Percentiles rank a stretch among this genome's conserved stretches.
Conservation (phyloP, 1,140 invertebrate genomes). For the Phenacoccus solenopsis region DNA sequence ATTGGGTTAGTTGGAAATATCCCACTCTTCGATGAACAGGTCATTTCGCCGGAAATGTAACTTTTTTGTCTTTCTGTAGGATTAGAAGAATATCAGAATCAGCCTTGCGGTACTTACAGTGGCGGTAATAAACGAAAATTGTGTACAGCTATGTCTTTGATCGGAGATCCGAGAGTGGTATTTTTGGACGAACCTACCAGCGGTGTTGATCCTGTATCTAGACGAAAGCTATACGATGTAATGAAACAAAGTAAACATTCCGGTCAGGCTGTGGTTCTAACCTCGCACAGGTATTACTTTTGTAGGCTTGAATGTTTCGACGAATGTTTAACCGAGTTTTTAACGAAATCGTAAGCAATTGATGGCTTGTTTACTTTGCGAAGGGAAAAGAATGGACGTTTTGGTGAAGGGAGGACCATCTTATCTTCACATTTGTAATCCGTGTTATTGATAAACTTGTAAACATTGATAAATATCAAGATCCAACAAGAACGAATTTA, state of each 20-base stretch:
- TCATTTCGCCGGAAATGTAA: too few species aligned
- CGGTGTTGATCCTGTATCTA: conserved; percentile 63
- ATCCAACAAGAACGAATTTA: too few species aligned
- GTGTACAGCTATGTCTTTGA: conserved; percentile 80
- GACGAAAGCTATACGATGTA: conserved; percentile 61
- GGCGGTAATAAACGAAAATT: conserved; percentile 92
- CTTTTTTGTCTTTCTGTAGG: not conserved
- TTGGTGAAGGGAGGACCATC: too few species aligned
- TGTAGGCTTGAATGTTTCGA: too few species aligned
- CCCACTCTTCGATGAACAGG: conserved; percentile 33
- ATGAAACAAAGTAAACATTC: conserved; percentile 46
- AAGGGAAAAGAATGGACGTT: too few species aligned
- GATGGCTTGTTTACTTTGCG: too few species aligned
- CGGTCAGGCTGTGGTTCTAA: conserved; percentile 22
- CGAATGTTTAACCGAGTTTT: too few species aligned
- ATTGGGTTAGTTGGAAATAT: conserved; percentile 33
- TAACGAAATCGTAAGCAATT: too few species aligned
- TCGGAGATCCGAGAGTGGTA: conserved; percentile 78
- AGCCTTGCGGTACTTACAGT: conserved; percentile 38
- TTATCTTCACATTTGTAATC: too few species aligned
- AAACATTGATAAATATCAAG: too few species aligned
- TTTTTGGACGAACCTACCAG: conserved; percentile 77
- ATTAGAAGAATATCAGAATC: conserved; percentile 20
- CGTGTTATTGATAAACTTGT: too few species aligned
- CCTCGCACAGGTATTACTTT: conserved; percentile 26